phyloP scores from a whole-genome alignment of 2,797 vertebrate genomes.

The Phrynocephalus guinanensis region DNA sequence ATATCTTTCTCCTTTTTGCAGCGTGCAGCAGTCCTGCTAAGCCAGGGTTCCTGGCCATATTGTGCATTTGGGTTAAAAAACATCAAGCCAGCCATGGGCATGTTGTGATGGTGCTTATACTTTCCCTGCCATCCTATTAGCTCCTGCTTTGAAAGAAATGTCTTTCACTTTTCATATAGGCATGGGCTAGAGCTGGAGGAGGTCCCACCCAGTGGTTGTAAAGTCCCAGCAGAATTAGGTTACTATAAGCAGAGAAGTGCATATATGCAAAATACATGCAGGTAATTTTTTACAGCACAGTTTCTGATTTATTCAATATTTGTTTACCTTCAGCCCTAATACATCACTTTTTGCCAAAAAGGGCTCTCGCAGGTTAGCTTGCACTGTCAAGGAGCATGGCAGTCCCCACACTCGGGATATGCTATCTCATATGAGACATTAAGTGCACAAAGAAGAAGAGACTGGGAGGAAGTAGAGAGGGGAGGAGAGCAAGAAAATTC shows the following conservation, averaged over 20 bases:
- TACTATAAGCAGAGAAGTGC: too few species aligned
- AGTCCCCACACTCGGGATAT: not conserved
- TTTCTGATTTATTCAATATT: not conserved
- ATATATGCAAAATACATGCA: not conserved
- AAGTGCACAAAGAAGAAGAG: not conserved
- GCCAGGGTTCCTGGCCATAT: not conserved
- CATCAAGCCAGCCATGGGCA: not conserved
- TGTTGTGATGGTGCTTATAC: not conserved
- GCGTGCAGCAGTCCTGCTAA: not conserved
- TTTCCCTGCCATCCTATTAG: not conserved
- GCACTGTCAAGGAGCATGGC: too few species aligned
- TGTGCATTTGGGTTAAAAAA: constrained; percentile 1
- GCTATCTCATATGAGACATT: not conserved
- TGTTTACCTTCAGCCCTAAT: not conserved
- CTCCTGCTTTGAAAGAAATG: not conserved
- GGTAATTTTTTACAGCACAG: not conserved
- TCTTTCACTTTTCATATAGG: not conserved
- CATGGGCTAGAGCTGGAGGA: not conserved
- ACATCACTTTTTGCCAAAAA: not conserved
- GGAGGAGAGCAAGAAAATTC: not conserved
- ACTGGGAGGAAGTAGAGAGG: not conserved
- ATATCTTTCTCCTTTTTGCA: constrained; percentile 8
- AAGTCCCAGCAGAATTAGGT: not conserved
- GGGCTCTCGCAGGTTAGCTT: not conserved
- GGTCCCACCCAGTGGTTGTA: not conserved